Evolutionary conservation across 1,140 invertebrate genomes (phyloP), one percentile per base, ranked within the genome.

Genomic region (Oncopodura yosiiana): DNA sequence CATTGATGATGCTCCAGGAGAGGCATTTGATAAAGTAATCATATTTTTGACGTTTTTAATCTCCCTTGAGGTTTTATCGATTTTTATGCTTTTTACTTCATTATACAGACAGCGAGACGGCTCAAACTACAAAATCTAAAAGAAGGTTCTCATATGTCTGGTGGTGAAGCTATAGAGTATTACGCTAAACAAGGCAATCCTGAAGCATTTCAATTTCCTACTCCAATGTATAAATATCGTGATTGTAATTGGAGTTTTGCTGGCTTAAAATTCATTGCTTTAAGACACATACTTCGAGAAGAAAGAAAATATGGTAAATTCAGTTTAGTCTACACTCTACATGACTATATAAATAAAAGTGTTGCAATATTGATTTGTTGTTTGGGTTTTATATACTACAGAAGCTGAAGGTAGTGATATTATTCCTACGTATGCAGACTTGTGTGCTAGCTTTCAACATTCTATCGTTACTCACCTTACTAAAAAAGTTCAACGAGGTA

Each of bases 161-260:
- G 94, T 37, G 94, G 94, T 1, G 73, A 72, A 66, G 86, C 88
- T 23, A 80, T 98, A 46, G 93, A 97, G 73, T 66, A 78, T 38
- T 79, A 87, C 34, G 87, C 93, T 5, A 71, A 68, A 44, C 70
- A 75, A 66, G 84, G 87, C 12, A 71, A 92, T 70, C 76, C 79
- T 3, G 62, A 73, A 6, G 71, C 78, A 42, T 91, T 83, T 73
- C 62, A 77, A 16, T 86, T 90, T 66, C 73, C 77, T 5, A 60
- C 75, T 38, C 76, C 81, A 0, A 68, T 86, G 68, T 66, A 68
- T 37, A 61, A 57, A 56, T 74, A 78, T 53, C 73, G 72, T 63
- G 75, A 87, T 66, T 94, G 90, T 66, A 81, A 87, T 68, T 94
- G 94, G 65, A 91, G 87, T 68, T 87, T 93, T 69, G 66, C 82